Percentiles rank a stretch among this genome's conserved stretches.
Conservation (phyloP, 2,113 vertebrate genomes). For the Sebastes schlegelii region DNA sequence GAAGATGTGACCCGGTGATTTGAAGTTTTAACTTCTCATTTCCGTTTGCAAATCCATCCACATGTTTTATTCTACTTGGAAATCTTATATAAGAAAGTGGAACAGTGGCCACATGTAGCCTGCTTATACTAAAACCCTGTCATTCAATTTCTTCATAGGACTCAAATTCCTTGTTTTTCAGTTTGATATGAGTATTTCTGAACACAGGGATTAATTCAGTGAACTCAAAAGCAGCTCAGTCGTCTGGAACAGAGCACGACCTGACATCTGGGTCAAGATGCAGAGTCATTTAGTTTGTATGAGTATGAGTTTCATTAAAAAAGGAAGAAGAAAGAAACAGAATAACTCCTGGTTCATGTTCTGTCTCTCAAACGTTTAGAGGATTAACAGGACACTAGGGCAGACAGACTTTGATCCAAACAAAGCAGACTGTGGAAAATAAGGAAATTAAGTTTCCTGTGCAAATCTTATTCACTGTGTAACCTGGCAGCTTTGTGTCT, state of each 20-base stretch:
- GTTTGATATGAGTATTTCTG: constrained; percentile 49
- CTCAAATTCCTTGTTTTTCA: constrained; percentile 37
- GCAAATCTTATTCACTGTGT: constrained; percentile 10
- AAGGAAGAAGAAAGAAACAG: constrained; percentile 31
- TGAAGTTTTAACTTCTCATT: not conserved
- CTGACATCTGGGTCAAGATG: constrained; percentile 58
- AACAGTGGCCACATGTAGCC: constrained; percentile 10
- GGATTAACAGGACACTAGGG: constrained; percentile 52
- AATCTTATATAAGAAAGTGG: not conserved
- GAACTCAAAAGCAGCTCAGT: constrained; percentile 52
- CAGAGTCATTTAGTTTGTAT: constrained; percentile 14
- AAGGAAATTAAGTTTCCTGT: constrained; percentile 20
- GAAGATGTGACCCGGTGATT: not conserved
- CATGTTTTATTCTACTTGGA: constrained; percentile 5
- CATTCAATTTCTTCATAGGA: constrained; percentile 31
- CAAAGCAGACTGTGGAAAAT: constrained; percentile 40
- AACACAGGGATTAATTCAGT: constrained; percentile 55
- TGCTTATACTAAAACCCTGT: constrained; percentile 30
- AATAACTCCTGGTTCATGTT: constrained; percentile 34
- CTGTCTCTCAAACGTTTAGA: constrained; percentile 31
- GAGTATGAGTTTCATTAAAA: constrained; percentile 26
- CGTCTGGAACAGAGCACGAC: constrained; percentile 45
- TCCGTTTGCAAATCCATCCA: not conserved
- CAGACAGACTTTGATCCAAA: constrained; percentile 42
- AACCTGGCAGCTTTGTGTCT: not conserved